Base-by-base conservation (phyloP, 2,113 vertebrate species). In the Trematocara marginatum region DNA sequence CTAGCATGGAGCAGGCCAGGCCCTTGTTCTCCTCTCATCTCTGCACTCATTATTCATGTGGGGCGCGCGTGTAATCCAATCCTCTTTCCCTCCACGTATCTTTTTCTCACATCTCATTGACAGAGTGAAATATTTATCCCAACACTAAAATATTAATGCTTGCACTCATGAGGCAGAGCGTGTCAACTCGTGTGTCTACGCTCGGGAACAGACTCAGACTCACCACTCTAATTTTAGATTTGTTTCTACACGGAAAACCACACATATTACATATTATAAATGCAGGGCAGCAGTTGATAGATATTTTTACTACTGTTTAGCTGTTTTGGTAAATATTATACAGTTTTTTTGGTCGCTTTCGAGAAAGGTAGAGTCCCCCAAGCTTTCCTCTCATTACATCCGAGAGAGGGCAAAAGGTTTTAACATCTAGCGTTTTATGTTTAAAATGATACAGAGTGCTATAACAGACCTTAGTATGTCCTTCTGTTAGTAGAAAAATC, bases 121-220 rank as follows among this genome's bases (percentile, higher is more conserved):
- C 87, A 84, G 89, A 86, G 87, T 95, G 84, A 95, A 96, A 95
- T 95, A 96, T 95, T 95, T 88, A 96, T 95, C 69, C 82, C 47
- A 40, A 15, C 3, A 80, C 57, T 96, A 54, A 94, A 96, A 95
- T 95, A 96, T 96, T 95, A 35, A 96, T 93, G 69, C 57, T 45
- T 2, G 8, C 57, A n/a, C 80, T 92, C 71, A 11, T 79, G 71
- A 89, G 76, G 38, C 82, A 51, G 10, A 51, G 10, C 4, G 45
- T 79, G 59, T 89, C 40, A 5, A 81, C 69, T 86, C 53, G 11
- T 29, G 42, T 49, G 57, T 40, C 78, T 42, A 40, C 6, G 3
- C 45, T 40, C 4, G 10, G 74, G 20, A 61, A 42, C 47, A 52
- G 61, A 79, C 51, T 86, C 69, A 64, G 13, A 85, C 40, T 51